These are phyloP conservation scores for Esperia sulphurella DNA, from an alignment of 2,888 invertebrate genomes.

Conservation along the genomic window DNA sequence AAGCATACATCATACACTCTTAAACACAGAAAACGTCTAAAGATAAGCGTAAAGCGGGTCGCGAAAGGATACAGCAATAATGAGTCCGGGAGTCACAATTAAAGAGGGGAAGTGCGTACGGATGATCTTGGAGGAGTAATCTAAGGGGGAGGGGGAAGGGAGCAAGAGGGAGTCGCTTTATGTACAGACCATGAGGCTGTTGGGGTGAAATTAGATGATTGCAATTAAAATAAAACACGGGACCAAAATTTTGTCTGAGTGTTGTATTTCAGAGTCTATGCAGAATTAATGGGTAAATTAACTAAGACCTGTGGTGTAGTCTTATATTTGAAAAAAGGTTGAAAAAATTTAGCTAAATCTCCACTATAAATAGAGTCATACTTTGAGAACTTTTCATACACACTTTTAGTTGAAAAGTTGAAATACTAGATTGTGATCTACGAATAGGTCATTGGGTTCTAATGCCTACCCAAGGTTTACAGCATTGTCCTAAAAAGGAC, in stretches of 20 bases:
- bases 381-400: no score
- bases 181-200: constrained; percentile 19
- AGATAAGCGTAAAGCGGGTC: constrained; percentile 69
- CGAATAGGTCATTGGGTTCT: no score
- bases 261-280: not conserved
- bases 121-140: constrained; percentile 70
- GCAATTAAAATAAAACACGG: no score
- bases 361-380: no score
- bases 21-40: constrained; percentile 25
- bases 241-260: no score
- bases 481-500: no score
- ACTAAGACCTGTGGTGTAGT: no score
- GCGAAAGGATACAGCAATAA: constrained; percentile 70
- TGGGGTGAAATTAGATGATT: not conserved
- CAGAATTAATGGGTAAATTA: not conserved
- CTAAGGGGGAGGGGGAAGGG: constrained; percentile 40
- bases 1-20: constrained; percentile 10
- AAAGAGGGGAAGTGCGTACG: constrained; percentile 72
- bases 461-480: no score
- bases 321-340: no score
- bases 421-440: no score
- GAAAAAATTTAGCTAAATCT: no score
- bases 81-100: constrained; percentile 75
- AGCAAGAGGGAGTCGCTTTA: constrained; percentile 3
- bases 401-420: no score